Base-by-base conservation (phyloP, 2,888 invertebrate genomes). In the Laothoe populi region DNA sequence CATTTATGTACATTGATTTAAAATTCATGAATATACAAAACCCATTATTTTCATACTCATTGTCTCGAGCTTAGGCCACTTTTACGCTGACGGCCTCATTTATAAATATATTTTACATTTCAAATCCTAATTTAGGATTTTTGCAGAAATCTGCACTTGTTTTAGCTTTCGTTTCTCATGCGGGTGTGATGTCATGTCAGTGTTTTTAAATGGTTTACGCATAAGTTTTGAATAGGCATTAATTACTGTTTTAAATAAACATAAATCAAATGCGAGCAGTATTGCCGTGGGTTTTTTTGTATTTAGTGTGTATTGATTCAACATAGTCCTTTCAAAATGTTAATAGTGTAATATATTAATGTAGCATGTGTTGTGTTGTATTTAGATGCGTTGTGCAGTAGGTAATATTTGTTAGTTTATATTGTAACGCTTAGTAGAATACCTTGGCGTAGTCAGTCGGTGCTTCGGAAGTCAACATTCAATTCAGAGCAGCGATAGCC, bases 371-470 rank as follows among this genome's bases (percentile, higher is more conserved):
- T n/a, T n/a, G n/a, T n/a, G n/a, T n/a, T n/a, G n/a, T n/a, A 49
- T 49, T 31, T 53, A 53, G 53, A 35, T 35, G 19, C 35, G 53
- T 19, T 31, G 35, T 31, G 31, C 31, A 53, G 31, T 53, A 31
- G n/a, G 16, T 26, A 48, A 23, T 13, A 5, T 10, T 23, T 16
- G 10, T 42, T 42, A 42, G n/a, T 16, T 42, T 42, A 42, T n/a
- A 16, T 38, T 38, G 5, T 11, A 13, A 38, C 13, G 38, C 38
- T 38, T 38, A 13, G 38, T 38, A 38, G 38, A 13, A 26, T n/a
- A n/a, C n/a, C n/a, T n/a, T n/a, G n/a, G n/a, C n/a, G n/a, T n/a
- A n/a, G n/a, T n/a, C n/a, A n/a, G n/a, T n/a, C 11, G 3, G 38
- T 13, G 4, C 13, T 38, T 38, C 13, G 38, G 10, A 38, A 3